Base-by-base conservation (phyloP, 2,888 invertebrate species). In the Drosophila dives region DNA sequence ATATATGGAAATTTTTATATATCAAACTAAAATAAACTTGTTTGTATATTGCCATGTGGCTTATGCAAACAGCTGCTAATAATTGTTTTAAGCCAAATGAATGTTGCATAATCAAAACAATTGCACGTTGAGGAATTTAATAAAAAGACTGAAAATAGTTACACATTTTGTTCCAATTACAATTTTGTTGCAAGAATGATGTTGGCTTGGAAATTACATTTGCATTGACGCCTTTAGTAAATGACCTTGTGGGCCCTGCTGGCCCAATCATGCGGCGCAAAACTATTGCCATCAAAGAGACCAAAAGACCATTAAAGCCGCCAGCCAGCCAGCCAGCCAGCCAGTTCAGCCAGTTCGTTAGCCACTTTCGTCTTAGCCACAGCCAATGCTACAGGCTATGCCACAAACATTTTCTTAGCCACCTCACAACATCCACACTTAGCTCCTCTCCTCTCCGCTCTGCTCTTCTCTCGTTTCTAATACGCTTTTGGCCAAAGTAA, bases 401-500 rank as follows among this genome's bases (percentile, higher is more conserved):
- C 48, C 56, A 23, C 23, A 10, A 68, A 58, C 54, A 50, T 53
- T 64, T 55, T 40, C 48, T 38, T 29, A 36, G 20, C 11, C 51
- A 48, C 26, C 54, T 53, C 32, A 55, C 53, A 15, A 15, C 45
- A 45, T 45, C 40, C 23, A 11, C n/a, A n/a, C n/a, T n/a, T n/a
- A n/a, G n/a, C n/a, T n/a, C n/a, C n/a, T 51, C 2, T 4, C 26
- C 26, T 0, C n/a, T 17, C 10, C 12, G 45, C 36, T 45, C 64
- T 36, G 29, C 58, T 68, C 54, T 77, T 12, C 45, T 45, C 23
- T 45, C 23, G 88, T 79, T 77, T 75, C 80, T 86, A 89, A 89
- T 80, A 87, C 89, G 86, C 89, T 87, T 80, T 87, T 75, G 88
- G 89, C 83, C 66, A 72, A 71, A 83, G 86, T 89, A 86, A 89